Evolutionary conservation across 2,797 vertebrate genomes (phyloP), one percentile per base, ranked within the genome.

Genomic region (Melanotaenia boesemani): DNA sequence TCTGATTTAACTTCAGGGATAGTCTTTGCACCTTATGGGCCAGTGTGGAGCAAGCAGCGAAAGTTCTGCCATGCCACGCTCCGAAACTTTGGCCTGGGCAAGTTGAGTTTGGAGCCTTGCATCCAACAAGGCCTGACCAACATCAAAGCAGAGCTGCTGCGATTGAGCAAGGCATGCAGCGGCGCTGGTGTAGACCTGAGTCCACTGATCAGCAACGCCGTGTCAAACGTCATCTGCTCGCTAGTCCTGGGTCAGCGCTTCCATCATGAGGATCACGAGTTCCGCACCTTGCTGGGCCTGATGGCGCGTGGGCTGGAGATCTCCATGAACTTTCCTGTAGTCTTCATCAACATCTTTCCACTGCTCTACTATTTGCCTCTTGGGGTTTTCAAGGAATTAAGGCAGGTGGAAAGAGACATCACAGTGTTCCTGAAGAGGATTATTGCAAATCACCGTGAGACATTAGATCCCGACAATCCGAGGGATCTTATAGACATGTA

Each of bases 401-500:
- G 97, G 54, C 95, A 92, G 46, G 97, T 95, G 20, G 96, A 97
- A 71, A 28, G 92, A 37, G 96, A 97, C 86, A 96, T 99, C 24
- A 96, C 94, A 0, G 78, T 68, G 48, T 99, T 99, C 86, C 95
- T 99, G 2, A 98, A 96, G 86, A 90, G 86, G 78, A 96, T 98
- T 39, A 98, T 99, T 65, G 82, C 80, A 11, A 92, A 94, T 62
- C 98, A 99, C 88, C 92, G 85, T 59, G 93, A 93, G 22, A 96
- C 93, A 0, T 86, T 99, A 80, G 95, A 98, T 68, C 84, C 86
- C 0, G 86, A 86, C 46, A 95, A 95, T 80, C 97, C 97, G 16
- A 94, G 95, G 75, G 98, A 99, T 88, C 97, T 99, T 36, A 95
- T 96, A 32, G 98, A 99, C 84, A 98, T 99, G 96, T 99, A 99